Conservation (phyloP, 2,113 vertebrate species). For the Xenopus laevis region DNA sequence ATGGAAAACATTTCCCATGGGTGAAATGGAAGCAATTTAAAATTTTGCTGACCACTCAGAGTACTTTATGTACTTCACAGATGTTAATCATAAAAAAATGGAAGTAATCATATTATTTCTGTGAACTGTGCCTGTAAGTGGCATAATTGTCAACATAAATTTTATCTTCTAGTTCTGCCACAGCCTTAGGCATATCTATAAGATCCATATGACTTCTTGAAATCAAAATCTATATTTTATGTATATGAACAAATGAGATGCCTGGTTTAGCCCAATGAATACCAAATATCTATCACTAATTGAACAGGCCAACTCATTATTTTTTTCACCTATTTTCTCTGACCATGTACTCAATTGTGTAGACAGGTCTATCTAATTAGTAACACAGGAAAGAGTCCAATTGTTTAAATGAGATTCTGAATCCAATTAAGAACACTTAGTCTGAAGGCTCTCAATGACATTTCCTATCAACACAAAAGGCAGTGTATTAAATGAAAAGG, state of each 20-base stretch:
- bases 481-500: conserved; percentile 12
- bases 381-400: conserved; percentile 11
- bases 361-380: conserved; percentile 35
- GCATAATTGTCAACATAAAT: conserved; percentile 1
- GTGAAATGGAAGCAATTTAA: neutral
- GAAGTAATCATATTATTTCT: conserved; percentile 5
- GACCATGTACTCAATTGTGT: conserved; percentile 5
- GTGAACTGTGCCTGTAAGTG: neutral
- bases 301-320: conserved; percentile 10
- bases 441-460: conserved; percentile 26
- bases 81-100: conserved; percentile 10
- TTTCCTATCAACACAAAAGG: conserved; percentile 16
- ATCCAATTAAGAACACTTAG: conserved; percentile 39
- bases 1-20: conserved; percentile 3
- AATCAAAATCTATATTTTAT: neutral
- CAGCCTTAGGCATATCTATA: too few species aligned
- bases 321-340: conserved; percentile 16
- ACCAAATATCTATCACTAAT: conserved; percentile 16
- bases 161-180: neutral
- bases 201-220: neutral
- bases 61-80: conserved; percentile 2
- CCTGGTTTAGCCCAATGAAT: conserved; percentile 1
- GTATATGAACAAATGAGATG: neutral
- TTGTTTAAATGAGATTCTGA: conserved; percentile 29
- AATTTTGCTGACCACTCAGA: neutral